Conservation (phyloP, 2,888 invertebrate genomes). For the Hirtodrosophila trivittata region DNA sequence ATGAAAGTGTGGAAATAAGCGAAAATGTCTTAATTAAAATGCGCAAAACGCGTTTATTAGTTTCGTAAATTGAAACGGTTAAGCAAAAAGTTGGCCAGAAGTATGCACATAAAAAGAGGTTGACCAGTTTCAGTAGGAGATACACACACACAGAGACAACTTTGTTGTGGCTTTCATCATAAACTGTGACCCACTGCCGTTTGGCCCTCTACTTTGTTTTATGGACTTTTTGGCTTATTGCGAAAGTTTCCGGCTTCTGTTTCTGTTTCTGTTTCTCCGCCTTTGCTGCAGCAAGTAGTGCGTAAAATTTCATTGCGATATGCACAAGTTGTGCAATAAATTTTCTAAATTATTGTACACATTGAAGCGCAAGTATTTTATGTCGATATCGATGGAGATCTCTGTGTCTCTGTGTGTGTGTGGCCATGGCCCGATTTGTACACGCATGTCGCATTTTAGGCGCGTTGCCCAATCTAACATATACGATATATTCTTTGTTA, state of each 20-base stretch:
- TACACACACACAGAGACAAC: constrained; percentile 39
- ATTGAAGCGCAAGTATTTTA: constrained; percentile 63
- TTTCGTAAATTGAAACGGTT: constrained; percentile 39
- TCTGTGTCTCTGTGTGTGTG: constrained; percentile 1
- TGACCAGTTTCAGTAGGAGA: constrained; percentile 22
- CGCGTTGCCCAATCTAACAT: constrained; percentile 44
- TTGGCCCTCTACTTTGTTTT: constrained; percentile 56
- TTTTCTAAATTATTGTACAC: constrained; percentile 69
- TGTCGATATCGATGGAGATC: constrained; percentile 43
- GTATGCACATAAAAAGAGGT: too few relatives aligned
- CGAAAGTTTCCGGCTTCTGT: constrained; percentile 55
- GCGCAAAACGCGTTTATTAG: constrained; percentile 33
- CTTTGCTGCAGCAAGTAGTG: constrained; percentile 68
- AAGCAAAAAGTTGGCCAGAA: too few relatives aligned
- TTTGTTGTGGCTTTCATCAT: constrained; percentile 69
- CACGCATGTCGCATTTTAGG: constrained; percentile 54
- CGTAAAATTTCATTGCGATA: constrained; percentile 75
- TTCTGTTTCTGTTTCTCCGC: constrained; percentile 21
- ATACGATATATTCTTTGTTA: constrained; percentile 18
- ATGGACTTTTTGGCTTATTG: constrained; percentile 53
- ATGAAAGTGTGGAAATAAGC: background rate
- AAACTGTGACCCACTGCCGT: constrained; percentile 66
- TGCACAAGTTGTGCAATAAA: constrained; percentile 72
- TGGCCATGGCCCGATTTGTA: constrained; percentile 54
- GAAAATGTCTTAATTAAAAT: constrained; percentile 56